phyloP scores from a whole-genome alignment of 2,797 vertebrate genomes.

The Myiothlypis chrysogaster region DNA sequence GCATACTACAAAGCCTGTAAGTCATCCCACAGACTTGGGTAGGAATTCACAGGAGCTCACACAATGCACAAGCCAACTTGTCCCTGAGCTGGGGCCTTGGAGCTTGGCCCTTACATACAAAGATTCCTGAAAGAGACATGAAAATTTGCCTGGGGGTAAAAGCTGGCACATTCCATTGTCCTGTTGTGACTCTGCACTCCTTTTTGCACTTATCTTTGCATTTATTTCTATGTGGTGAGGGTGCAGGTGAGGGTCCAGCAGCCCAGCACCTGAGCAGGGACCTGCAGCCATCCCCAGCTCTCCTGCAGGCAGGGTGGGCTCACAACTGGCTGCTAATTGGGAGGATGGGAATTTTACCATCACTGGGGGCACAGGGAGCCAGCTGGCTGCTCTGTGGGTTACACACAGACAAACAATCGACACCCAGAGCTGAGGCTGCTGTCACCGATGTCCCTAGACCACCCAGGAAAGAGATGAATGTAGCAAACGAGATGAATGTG shows the following conservation, averaged over 20 bases:
- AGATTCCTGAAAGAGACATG: neutral
- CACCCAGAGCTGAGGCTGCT: neutral
- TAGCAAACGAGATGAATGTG: accelerated
- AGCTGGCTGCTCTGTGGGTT: accelerated
- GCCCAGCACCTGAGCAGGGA: neutral
- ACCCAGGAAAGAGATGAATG: neutral
- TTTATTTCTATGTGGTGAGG: neutral
- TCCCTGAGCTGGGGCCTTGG: neutral
- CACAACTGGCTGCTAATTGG: accelerated
- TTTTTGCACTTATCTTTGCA: neutral
- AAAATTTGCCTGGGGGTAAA: neutral
- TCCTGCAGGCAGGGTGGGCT: neutral
- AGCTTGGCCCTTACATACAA: neutral
- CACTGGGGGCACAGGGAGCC: accelerated
- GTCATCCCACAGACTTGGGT: neutral
- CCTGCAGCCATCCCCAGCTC: accelerated
- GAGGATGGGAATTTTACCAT: neutral
- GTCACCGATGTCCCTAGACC: neutral
- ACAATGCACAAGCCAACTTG: accelerated
- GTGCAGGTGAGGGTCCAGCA: neutral
- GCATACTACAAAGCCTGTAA: neutral
- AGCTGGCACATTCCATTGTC: neutral
- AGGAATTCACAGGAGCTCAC: neutral
- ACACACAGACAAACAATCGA: neutral
- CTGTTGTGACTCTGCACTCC: neutral